Evolutionary conservation across 2,888 invertebrate genomes (phyloP), one percentile per base, ranked within the genome.

Genomic region (Myopa testacea): DNA sequence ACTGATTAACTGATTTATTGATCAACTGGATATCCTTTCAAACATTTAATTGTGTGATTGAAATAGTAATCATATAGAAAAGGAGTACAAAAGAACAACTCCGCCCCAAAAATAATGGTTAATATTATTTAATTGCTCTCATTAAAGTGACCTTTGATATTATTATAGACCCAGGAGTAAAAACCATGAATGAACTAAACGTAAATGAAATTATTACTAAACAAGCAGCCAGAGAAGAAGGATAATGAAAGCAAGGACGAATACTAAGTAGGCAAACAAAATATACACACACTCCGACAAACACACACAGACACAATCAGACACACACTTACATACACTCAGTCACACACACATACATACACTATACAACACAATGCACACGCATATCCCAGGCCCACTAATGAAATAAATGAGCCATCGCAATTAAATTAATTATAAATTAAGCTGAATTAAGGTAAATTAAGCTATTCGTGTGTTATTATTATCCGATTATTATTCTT

Each of bases 351-450:
- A 63, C 50, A 8, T 19, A 69, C 12, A 3, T 12, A 69, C n/a
- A 50, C 34, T 38, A 60, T 14, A 55, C 38, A 60, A 2, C 34
- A 8, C 34, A 26, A 58, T n/a, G 19, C 38, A 72, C 55, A 55
- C 34, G 55, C 70, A 71, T 50, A 58, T 26, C n/a, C 58, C 34
- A 19, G n/a, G 14, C 34, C 81, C 81, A 83, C 84, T 87, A 87
- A 86, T 87, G 85, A 87, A 87, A 85, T 86, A 86, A 87, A 87
- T 87, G 45, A 45, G 10, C 45, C 10, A 85, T 83, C 83, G 83
- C 86, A 87, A 86, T 85, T 86, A 86, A 85, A 86, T 87, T 85
- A 87, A 87, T 87, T 87, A 87, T 86, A 82, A 86, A 87, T 86
- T 85, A 85, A 83, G 45, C 10, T 45, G 45, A 45, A 45, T 45